Evolutionary conservation across 2,113 vertebrate species (phyloP).

Genomic region (Fregetta grallaria): DNA sequence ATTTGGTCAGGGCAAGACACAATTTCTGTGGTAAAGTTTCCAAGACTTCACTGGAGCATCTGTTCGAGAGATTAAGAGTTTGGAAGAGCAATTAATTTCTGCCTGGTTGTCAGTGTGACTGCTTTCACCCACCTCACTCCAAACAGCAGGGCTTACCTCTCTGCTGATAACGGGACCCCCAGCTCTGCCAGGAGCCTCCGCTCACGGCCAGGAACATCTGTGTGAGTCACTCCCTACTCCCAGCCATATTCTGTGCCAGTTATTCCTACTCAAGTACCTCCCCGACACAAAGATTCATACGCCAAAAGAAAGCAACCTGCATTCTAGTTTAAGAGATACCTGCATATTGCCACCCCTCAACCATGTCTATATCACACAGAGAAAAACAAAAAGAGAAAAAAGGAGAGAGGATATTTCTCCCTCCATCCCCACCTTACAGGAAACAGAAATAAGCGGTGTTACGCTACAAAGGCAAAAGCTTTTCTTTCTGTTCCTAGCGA

Average conservation of each 20-base stretch:
- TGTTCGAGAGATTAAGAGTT: not conserved
- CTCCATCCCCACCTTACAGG: not conserved
- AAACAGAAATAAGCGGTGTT: not conserved
- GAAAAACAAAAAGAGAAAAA: too few species aligned
- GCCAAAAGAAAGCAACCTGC: not conserved
- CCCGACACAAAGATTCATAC: not conserved
- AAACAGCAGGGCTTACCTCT: not conserved
- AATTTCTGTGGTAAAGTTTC: not conserved
- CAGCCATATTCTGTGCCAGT: not conserved
- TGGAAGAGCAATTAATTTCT: not conserved
- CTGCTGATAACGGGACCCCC: accelerated
- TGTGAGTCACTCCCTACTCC: accelerated
- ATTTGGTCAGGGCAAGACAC: not conserved
- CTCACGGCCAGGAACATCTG: not conserved
- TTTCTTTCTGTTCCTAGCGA: not conserved
- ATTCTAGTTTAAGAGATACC: not conserved
- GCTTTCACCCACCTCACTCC: not conserved
- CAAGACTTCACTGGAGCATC: not conserved
- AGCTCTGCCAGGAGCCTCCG: not conserved
- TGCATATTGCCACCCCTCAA: not conserved
- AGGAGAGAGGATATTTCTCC: not conserved
- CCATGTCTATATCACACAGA: accelerated
- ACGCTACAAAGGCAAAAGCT: not conserved
- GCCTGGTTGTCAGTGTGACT: not conserved
- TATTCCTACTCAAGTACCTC: not conserved